Percentiles rank a stretch among this genome's conserved stretches.
phyloP scores from a whole-genome alignment of 2,113 vertebrate species.

The Festucalex cinctus region DNA sequence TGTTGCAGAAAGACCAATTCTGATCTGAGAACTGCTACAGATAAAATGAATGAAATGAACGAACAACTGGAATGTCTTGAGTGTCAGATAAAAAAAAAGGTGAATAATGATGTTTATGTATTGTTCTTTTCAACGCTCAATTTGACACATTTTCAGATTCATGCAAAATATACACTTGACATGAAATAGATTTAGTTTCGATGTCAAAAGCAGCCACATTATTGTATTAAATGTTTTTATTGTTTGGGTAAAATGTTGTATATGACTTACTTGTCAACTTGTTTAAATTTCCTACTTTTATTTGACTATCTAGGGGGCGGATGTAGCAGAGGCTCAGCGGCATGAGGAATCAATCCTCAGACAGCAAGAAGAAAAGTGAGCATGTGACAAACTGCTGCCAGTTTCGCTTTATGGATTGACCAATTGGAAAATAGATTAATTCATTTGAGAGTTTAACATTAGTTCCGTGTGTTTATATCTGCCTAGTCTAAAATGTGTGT shows the following conservation, averaged over 20 bases:
- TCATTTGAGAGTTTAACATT: neutral
- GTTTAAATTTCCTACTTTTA: neutral
- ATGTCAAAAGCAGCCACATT: too few relatives aligned
- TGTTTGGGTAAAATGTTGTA: too few relatives aligned
- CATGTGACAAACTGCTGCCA: neutral
- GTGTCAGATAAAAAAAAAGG: constrained; percentile 78
- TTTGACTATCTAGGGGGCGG: constrained; percentile 77
- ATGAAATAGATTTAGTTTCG: too few relatives aligned
- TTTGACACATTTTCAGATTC: neutral
- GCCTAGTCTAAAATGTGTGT: neutral
- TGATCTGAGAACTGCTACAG: constrained; percentile 76
- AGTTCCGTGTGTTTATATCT: neutral
- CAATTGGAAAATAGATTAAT: neutral
- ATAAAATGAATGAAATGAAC: constrained; percentile 83
- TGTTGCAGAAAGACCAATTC: constrained; percentile 78
- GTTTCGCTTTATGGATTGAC: neutral
- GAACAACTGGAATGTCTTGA: constrained; percentile 75
- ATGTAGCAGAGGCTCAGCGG: constrained; percentile 70
- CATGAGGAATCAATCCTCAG: constrained; percentile 78
- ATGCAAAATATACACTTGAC: too few relatives aligned
- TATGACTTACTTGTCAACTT: neutral
- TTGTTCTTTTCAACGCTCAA: neutral
- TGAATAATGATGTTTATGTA: constrained; percentile 45
- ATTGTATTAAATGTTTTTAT: too few relatives aligned
- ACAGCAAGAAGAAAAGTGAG: constrained; percentile 83